Percentiles rank a stretch among this genome's conserved stretches.
phyloP scores from a whole-genome alignment of 1,140 invertebrate species.

The Dinoponera quadriceps region DNA sequence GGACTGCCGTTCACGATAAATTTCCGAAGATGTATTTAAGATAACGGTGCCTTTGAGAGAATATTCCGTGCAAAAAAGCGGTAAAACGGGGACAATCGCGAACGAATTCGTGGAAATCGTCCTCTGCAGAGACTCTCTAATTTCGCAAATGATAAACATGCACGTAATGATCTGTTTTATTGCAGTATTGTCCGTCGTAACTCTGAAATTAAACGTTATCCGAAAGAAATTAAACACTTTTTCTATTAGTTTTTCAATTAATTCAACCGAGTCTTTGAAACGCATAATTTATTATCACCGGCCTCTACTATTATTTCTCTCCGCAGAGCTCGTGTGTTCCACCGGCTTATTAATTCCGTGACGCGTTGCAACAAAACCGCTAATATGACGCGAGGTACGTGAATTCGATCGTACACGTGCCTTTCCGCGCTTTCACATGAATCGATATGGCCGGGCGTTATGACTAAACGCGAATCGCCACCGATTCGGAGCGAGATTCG shows the following conservation, averaged over 20 bases:
- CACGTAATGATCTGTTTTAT: too few relatives aligned
- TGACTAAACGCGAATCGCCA: background rate
- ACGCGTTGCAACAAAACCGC: background rate
- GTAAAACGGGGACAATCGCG: background rate
- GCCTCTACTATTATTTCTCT: background rate
- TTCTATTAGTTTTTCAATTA: background rate
- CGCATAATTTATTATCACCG: background rate
- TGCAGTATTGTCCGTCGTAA: background rate
- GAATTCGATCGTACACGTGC: conserved; percentile 2
- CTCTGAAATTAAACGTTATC: too few relatives aligned
- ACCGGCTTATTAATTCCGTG: background rate
- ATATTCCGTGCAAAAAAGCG: background rate
- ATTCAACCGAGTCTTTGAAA: background rate
- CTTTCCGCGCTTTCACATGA: conserved; percentile 4
- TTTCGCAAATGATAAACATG: background rate
- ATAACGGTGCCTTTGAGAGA: background rate
- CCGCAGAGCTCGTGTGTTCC: background rate
- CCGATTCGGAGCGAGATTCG: background rate
- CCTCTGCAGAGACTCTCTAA: background rate
- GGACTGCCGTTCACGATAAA: conserved; percentile 12
- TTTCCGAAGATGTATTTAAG: background rate
- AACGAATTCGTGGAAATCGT: background rate
- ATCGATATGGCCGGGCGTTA: background rate
- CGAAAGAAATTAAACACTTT: background rate
- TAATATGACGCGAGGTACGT: conserved; percentile 11